phyloP scores from a whole-genome alignment of 2,797 vertebrate genomes.

The Coendou prehensilis region DNA sequence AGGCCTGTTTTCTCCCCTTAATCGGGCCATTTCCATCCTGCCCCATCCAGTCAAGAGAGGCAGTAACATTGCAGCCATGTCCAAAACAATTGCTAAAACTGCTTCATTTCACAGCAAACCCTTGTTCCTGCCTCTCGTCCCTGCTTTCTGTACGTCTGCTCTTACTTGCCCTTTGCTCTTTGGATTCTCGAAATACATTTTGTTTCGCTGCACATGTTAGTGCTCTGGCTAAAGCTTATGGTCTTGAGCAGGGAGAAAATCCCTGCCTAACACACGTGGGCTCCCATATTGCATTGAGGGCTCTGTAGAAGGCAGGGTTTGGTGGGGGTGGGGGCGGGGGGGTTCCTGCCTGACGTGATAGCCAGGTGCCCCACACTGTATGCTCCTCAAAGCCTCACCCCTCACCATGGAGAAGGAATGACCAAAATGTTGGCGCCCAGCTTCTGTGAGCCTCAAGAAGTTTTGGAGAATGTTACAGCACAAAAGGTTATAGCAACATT shows the following conservation, averaged over 20 bases:
- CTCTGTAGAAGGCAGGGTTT: background rate
- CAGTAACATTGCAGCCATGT: background rate
- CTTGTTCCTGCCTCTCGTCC: background rate
- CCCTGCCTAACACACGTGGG: background rate
- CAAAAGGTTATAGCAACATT: background rate
- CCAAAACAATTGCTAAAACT: background rate
- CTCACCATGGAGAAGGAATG: background rate
- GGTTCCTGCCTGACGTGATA: background rate
- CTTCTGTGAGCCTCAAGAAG: background rate
- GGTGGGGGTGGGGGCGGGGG: too few relatives aligned
- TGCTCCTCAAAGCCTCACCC: background rate
- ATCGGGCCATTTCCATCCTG: background rate
- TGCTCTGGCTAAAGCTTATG: background rate
- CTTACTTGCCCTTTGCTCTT: background rate
- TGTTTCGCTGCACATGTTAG: background rate
- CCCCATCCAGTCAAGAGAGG: background rate
- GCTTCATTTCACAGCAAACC: background rate
- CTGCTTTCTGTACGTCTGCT: background rate
- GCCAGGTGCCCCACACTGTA: background rate
- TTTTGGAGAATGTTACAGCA: background rate
- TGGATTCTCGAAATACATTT: constrained; percentile 4
- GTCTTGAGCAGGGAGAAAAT: background rate
- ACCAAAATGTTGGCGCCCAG: background rate
- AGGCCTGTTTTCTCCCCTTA: background rate
- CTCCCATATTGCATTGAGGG: background rate